Base-by-base conservation (phyloP, 2,888 invertebrate species). In the Unio delphinus region DNA sequence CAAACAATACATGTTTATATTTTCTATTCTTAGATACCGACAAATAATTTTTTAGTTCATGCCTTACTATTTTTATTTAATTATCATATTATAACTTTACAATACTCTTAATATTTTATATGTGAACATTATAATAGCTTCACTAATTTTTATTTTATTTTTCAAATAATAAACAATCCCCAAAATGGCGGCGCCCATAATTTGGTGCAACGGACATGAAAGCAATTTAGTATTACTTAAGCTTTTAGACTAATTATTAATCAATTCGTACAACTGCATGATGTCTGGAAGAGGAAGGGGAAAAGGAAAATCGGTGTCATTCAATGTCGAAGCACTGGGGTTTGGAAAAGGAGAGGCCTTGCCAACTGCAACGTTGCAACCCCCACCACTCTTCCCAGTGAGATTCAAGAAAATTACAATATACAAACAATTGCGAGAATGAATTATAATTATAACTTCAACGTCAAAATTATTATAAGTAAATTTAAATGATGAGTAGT, bases 351-450 rank as follows among this genome's bases (percentile, higher is more conserved):
- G 87, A 45, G 89, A 89, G 66, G 80, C 85, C 3, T 70, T 88
- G 15, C 86, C 88, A 56, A 80, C 83, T 6, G 80, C 88, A 8
- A 82, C 74, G 56, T 77, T 84, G 34, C 87, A 88, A 65, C 89
- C 89, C 56, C 89, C 89, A 34, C 87, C 89, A 15, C 65, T 86
- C 15, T 89, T 83, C 76, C 89, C 89, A 34, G 89, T 89, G 74
- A 83, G 76, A 76, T 55, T 20, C 8, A n/a, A 23, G 17, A 30
- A 45, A 45, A 45, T 45, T 45, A 56, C 54, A 7, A 18, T n/a
- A 62, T 20, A 28, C 30, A 67, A 30, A 55, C 34, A n/a, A 4
- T 59, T 26, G 28, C 59, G 28, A 17, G 6, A 5, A 59, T 3
- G n/a, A 26, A 11, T 26, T 58, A 23, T 23, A 23, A 23, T 23